Conservation (phyloP, 2,888 invertebrate species). For the Deilephila porcellus region DNA sequence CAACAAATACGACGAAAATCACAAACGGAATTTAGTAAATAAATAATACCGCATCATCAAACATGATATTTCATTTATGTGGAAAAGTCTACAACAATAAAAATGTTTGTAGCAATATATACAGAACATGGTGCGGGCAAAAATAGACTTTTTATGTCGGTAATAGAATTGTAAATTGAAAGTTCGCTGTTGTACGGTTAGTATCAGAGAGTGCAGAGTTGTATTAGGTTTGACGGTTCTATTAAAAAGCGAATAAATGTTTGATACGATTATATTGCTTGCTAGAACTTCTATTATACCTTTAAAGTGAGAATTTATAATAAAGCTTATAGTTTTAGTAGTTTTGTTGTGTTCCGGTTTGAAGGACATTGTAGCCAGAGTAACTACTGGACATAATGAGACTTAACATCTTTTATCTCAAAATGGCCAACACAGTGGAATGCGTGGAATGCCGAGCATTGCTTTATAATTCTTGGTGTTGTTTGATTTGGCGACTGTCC, state of each 20-base stretch:
- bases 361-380: too few species aligned
- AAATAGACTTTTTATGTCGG: slow-evolving; percentile 31
- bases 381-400: too few species aligned
- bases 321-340: too few species aligned
- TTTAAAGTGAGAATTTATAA: too few species aligned
- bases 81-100: slow-evolving; percentile 24
- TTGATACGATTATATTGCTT: background rate
- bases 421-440: too few species aligned
- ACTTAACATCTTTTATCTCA: too few species aligned
- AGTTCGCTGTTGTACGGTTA: slow-evolving; percentile 53
- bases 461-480: too few species aligned
- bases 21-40: slow-evolving; percentile 26
- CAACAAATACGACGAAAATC: slow-evolving; percentile 24
- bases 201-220: slow-evolving; percentile 39
- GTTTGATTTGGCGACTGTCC: too few species aligned
- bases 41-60: slow-evolving; percentile 26
- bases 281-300: too few species aligned
- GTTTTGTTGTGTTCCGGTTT: too few species aligned
- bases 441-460: too few species aligned
- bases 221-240: background rate
- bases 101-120: slow-evolving; percentile 18
- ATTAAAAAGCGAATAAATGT: background rate
- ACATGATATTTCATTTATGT: slow-evolving; percentile 28
- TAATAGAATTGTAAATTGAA: slow-evolving; percentile 69
- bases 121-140: background rate